These are phyloP conservation scores for Bagarius yarrelli DNA, from an alignment of 2,113 vertebrate species.

Conservation along the genomic window DNA sequence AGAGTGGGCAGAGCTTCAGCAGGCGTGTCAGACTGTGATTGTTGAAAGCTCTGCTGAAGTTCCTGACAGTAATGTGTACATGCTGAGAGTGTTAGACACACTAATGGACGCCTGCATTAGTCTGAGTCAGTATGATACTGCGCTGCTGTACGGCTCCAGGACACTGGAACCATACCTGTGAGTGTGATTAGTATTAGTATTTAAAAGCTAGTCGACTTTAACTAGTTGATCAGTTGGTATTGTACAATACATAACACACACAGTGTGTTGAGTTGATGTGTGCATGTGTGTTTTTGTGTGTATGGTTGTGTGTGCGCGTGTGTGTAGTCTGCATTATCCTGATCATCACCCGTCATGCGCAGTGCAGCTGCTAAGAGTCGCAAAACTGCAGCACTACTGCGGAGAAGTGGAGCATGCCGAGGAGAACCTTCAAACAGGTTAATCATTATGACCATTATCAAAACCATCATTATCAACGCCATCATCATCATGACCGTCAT, in stretches of 20 bases:
- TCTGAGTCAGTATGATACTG: constrained; percentile 78
- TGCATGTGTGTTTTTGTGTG: not conserved
- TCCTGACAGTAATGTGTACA: constrained; percentile 86
- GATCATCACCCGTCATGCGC: constrained; percentile 84
- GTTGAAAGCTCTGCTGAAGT: constrained; percentile 57
- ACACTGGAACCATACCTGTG: constrained; percentile 85
- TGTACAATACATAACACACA: too few species aligned
- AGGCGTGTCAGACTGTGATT: constrained; percentile 70
- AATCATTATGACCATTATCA: constrained; percentile 50
- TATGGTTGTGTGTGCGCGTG: constrained; percentile 2
- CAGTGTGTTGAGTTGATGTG: too few species aligned
- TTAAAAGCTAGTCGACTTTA: too few species aligned
- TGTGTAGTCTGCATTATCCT: constrained; percentile 79
- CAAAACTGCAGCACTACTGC: constrained; percentile 85
- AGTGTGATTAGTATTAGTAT: too few species aligned
- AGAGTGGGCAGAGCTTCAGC: constrained; percentile 80
- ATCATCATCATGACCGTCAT: not conserved
- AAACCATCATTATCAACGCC: not conserved
- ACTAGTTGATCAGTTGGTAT: too few species aligned
- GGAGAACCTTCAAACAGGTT: constrained; percentile 85
- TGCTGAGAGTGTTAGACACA: constrained; percentile 82
- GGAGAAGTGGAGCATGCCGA: constrained; percentile 75
- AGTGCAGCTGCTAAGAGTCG: constrained; percentile 87
- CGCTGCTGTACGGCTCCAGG: constrained; percentile 73
- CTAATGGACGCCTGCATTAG: constrained; percentile 84